A percentile compares a stretch with the other conserved stretches of the same genome.
phyloP scores from a whole-genome alignment of 2,797 vertebrate genomes.

The Martes flavigula region DNA sequence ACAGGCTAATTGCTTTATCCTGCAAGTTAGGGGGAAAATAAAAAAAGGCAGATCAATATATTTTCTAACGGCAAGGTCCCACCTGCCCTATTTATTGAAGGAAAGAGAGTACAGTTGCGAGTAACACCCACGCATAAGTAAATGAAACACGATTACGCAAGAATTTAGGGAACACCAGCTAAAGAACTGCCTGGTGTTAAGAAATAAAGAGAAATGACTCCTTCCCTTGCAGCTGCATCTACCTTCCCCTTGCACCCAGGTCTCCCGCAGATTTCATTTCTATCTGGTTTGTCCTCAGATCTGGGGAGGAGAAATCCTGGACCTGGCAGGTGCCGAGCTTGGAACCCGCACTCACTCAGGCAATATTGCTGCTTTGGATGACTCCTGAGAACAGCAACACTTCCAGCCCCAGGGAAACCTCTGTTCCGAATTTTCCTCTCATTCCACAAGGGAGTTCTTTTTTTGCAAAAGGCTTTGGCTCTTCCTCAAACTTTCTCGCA shows the following conservation, averaged over 20 bases:
- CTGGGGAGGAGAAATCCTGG: constrained; percentile 56
- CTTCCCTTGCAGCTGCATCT: constrained; percentile 39
- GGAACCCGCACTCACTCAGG: constrained; percentile 55
- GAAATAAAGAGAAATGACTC: constrained; percentile 57
- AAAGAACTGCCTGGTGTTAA: constrained; percentile 38
- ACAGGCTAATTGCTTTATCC: not conserved
- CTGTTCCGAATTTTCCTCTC: constrained; percentile 76
- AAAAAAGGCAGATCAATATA: not conserved
- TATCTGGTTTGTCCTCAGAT: constrained; percentile 74
- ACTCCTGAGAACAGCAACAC: constrained; percentile 74
- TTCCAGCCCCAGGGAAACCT: constrained; percentile 74
- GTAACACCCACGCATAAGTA: not conserved
- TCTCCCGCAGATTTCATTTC: constrained; percentile 55
- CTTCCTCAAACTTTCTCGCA: constrained; percentile 68
- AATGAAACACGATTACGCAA: constrained; percentile 52
- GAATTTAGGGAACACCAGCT: constrained; percentile 18
- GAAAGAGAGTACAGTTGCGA: not conserved
- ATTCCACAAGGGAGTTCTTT: constrained; percentile 68
- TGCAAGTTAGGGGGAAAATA: not conserved
- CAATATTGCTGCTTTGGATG: constrained; percentile 64
- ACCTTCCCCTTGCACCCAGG: constrained; percentile 49
- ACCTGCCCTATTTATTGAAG: not conserved
- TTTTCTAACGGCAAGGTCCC: not conserved
- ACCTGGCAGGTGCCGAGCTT: constrained; percentile 57
- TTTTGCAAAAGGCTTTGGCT: constrained; percentile 70